These are phyloP conservation scores for Austrolebias charrua DNA, from an alignment of 2,797 vertebrate species.

Conservation along the genomic window DNA sequence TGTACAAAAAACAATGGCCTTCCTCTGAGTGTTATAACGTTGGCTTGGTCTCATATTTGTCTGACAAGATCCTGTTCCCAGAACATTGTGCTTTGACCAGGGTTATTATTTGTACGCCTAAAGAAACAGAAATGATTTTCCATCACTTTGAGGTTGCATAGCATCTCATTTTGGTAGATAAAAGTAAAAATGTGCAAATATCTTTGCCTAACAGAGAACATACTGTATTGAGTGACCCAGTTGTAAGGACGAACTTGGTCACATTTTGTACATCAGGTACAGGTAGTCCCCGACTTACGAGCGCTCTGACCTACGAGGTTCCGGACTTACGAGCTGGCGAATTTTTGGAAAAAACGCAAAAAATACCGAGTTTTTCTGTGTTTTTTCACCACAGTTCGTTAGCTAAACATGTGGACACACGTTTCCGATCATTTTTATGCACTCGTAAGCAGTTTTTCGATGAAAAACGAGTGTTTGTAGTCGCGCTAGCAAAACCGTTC, in stretches of 20 bases:
- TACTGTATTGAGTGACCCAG: conserved; percentile 16
- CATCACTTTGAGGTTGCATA: conserved; percentile 22
- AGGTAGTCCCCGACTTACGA: no score
- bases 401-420: no score
- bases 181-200: neutral
- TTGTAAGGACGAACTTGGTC: conserved; percentile 39
- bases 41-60: conserved; percentile 42
- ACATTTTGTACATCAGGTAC: conserved; percentile 44
- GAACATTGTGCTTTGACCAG: conserved; percentile 44
- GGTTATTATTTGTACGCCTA: conserved; percentile 54
- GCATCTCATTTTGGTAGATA: conserved; percentile 34
- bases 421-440: no score
- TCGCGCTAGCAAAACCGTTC: no score
- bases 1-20: conserved; percentile 56
- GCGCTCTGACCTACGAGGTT: no score
- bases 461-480: no score
- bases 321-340: no score
- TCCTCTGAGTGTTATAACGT: conserved; percentile 43
- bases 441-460: no score
- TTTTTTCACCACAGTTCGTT: no score
- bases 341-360: no score
- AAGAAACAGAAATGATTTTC: conserved; percentile 41
- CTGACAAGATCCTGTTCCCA: conserved; percentile 47
- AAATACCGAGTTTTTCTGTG: no score
- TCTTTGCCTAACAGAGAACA: neutral